phyloP scores from a whole-genome alignment of 2,888 invertebrate species.

The Formica aserva region DNA sequence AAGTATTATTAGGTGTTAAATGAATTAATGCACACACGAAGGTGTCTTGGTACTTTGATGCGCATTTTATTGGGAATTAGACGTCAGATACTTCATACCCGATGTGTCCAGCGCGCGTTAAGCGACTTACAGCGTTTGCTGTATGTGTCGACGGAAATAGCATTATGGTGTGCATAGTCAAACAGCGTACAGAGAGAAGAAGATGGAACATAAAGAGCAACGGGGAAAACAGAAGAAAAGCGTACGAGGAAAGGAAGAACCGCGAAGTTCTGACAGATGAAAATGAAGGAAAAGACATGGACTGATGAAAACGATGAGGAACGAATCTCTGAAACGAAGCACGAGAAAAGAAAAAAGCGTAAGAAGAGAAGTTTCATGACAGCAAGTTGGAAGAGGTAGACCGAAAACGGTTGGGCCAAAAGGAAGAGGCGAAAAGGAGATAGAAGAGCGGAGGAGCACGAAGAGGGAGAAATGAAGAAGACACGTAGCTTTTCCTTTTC shows the following conservation, averaged over 20 bases:
- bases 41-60: constrained; percentile 34
- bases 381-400: constrained; percentile 31
- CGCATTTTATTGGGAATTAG: constrained; percentile 39
- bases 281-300: constrained; percentile 10
- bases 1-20: constrained; percentile 21
- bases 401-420: constrained; percentile 44
- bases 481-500: constrained; percentile 77
- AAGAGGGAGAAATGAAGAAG: constrained; percentile 51
- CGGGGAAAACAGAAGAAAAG: constrained; percentile 11
- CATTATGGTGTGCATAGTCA: constrained; percentile 58
- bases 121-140: constrained; percentile 69
- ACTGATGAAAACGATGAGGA: constrained; percentile 23
- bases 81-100: constrained; percentile 48
- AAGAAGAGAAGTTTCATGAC: constrained; percentile 29
- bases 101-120: constrained; percentile 66
- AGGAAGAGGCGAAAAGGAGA: constrained; percentile 46
- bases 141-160: constrained; percentile 69
- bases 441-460: not conserved
- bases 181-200: constrained; percentile 36
- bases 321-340: constrained; percentile 49
- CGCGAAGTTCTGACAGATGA: constrained; percentile 26
- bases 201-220: constrained; percentile 22
- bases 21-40: constrained; percentile 4
- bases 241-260: constrained; percentile 10
- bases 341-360: constrained; percentile 29